Conservation (phyloP, 2,888 invertebrate species). For the Diachrysia chrysitis region DNA sequence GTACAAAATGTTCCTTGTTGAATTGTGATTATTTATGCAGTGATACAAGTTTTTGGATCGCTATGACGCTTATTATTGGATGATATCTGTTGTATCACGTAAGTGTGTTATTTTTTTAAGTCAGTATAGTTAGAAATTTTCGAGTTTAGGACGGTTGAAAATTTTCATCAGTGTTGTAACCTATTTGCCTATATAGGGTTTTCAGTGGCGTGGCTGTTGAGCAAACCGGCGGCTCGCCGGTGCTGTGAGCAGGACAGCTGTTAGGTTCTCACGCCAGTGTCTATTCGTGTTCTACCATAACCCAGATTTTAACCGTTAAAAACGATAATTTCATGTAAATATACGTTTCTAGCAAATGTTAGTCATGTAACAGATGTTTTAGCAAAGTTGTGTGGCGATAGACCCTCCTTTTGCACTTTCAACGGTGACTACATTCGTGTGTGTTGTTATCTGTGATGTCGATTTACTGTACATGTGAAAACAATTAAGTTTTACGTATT, state of each 20-base stretch:
- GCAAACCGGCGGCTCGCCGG: constrained; percentile 71
- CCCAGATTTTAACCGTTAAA: constrained; percentile 41
- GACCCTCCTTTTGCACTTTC: constrained; percentile 49
- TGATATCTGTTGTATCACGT: constrained; percentile 84
- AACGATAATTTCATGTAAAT: constrained; percentile 43
- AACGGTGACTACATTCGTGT: constrained; percentile 44
- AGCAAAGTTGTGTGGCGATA: constrained; percentile 46
- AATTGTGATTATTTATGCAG: constrained; percentile 88
- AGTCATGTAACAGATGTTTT: constrained; percentile 69
- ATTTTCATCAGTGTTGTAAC: constrained; percentile 77
- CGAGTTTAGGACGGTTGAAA: constrained; percentile 63
- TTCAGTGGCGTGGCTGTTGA: constrained; percentile 73
- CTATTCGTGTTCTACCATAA: constrained; percentile 20
- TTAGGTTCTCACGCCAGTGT: constrained; percentile 53
- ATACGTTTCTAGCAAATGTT: constrained; percentile 50
- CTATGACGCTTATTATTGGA: constrained; percentile 85
- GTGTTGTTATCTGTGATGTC: constrained; percentile 46
- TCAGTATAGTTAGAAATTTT: constrained; percentile 49
- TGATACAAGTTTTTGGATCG: constrained; percentile 84
- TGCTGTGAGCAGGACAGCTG: constrained; percentile 65
- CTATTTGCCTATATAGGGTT: constrained; percentile 80
- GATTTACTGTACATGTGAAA: constrained; percentile 39
- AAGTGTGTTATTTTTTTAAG: constrained; percentile 70
- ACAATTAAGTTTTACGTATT: constrained; percentile 24
- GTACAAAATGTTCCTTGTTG: constrained; percentile 86